A percentile compares a stretch with the other conserved stretches of the same genome.
These are phyloP conservation scores for Melanchra persicariae DNA, from an alignment of 2,888 invertebrate species.

Conservation along the genomic window DNA sequence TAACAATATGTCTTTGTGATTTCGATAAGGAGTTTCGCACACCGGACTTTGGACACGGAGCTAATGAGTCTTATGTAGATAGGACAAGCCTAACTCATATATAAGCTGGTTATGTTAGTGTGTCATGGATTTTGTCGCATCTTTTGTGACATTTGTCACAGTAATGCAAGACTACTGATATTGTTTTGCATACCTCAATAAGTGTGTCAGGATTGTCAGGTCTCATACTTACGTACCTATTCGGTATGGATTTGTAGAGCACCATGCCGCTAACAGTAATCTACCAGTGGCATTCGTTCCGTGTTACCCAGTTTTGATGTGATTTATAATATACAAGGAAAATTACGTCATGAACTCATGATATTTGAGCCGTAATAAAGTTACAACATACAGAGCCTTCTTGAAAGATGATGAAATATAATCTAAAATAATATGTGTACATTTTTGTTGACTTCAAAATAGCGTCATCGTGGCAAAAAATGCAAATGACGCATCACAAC, in stretches of 20 bases:
- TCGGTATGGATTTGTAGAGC: conserved; percentile 18
- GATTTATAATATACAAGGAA: conserved; percentile 24
- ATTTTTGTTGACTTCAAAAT: neutral
- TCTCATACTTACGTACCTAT: conserved; percentile 4
- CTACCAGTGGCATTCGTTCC: conserved; percentile 11
- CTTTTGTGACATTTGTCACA: conserved; percentile 5
- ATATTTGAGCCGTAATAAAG: conserved; percentile 4
- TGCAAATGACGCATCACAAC: conserved; percentile 32
- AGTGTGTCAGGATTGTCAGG: conserved; percentile 34
- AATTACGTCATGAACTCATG: conserved; percentile 2
- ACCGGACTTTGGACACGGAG: conserved; percentile 17
- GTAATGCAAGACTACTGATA: neutral
- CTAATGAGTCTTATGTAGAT: conserved; percentile 29
- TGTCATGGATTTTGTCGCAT: conserved; percentile 22
- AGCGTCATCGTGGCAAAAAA: conserved; percentile 17
- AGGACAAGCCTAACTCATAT: neutral
- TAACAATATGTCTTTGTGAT: conserved; percentile 18
- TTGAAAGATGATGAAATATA: conserved; percentile 20
- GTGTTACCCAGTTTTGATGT: conserved; percentile 22
- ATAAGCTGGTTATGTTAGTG: neutral
- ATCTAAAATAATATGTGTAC: neutral
- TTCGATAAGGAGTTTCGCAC: conserved; percentile 33
- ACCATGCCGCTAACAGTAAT: conserved; percentile 40
- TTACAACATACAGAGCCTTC: neutral
- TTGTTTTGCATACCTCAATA: conserved; percentile 27